Conservation (phyloP, 2,113 vertebrate genomes). For the Oreotrochilus melanogaster region DNA sequence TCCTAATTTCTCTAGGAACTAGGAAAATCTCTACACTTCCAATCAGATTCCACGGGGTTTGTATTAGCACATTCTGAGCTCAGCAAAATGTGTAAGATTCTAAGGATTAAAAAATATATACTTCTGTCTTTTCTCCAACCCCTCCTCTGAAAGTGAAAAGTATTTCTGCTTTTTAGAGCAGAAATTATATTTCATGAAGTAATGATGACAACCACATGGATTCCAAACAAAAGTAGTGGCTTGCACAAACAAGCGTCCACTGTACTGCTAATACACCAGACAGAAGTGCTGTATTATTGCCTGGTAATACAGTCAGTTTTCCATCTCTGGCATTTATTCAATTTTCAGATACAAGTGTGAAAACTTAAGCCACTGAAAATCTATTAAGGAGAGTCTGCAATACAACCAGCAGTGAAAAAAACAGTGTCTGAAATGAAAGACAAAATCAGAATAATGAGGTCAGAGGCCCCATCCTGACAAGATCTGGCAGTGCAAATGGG, state of each 20-base stretch:
- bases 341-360: neutral
- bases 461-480: neutral
- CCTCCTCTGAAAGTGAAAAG: neutral
- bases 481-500: neutral
- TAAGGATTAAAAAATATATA: neutral
- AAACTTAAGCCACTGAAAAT: neutral
- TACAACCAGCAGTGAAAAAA: neutral
- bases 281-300: neutral
- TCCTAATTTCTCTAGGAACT: neutral
- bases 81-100: neutral
- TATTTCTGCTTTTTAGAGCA: conserved; percentile 55
- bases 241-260: neutral
- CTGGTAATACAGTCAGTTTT: neutral
- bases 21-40: neutral
- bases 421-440: neutral
- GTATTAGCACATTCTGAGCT: neutral
- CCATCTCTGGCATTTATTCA: neutral
- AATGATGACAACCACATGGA: conserved; percentile 28
- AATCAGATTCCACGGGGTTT: neutral
- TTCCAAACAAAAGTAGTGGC: conserved; percentile 34
- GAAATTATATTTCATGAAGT: conserved; percentile 23
- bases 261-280: neutral
- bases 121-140: neutral
- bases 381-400: neutral
- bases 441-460: neutral